phyloP scores from a whole-genome alignment of 2,797 vertebrate genomes.

The Bryconaethiops microstoma region DNA sequence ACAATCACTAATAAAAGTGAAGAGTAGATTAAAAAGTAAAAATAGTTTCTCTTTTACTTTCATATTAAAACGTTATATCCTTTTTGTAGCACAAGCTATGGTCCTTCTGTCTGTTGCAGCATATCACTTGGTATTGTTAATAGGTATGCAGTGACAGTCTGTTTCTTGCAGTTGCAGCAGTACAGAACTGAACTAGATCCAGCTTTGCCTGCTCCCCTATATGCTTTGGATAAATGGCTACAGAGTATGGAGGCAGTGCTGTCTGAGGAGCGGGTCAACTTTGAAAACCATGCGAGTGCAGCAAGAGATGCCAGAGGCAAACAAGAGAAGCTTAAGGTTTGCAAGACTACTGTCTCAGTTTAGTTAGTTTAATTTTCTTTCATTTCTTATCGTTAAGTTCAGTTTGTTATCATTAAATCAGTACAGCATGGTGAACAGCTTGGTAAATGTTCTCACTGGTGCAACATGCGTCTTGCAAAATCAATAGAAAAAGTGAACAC shows the following conservation, averaged over 20 bases:
- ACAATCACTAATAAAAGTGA: too few relatives aligned
- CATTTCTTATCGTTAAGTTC: too few relatives aligned
- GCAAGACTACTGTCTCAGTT: background rate
- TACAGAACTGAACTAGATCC: constrained; percentile 79
- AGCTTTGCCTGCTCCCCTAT: constrained; percentile 81
- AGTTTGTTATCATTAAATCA: background rate
- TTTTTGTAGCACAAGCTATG: background rate
- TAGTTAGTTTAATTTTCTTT: too few relatives aligned
- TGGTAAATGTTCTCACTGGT: too few relatives aligned
- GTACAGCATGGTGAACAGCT: background rate
- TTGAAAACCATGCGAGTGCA: constrained; percentile 70
- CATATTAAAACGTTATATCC: background rate
- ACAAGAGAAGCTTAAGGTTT: constrained; percentile 81
- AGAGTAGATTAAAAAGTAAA: too few relatives aligned
- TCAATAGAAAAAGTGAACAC: too few relatives aligned
- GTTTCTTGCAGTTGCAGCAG: constrained; percentile 73
- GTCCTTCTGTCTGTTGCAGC: background rate
- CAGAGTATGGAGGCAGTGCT: constrained; percentile 76
- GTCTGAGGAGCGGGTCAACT: constrained; percentile 65
- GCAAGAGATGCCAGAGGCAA: constrained; percentile 74
- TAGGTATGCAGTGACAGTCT: background rate
- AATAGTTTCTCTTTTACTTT: too few relatives aligned
- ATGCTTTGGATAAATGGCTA: constrained; percentile 78
- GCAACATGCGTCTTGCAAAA: too few relatives aligned
- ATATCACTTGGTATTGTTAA: background rate